These are phyloP conservation scores for Augochlorella aurata DNA, from an alignment of 2,888 invertebrate species.

Conservation along the genomic window DNA sequence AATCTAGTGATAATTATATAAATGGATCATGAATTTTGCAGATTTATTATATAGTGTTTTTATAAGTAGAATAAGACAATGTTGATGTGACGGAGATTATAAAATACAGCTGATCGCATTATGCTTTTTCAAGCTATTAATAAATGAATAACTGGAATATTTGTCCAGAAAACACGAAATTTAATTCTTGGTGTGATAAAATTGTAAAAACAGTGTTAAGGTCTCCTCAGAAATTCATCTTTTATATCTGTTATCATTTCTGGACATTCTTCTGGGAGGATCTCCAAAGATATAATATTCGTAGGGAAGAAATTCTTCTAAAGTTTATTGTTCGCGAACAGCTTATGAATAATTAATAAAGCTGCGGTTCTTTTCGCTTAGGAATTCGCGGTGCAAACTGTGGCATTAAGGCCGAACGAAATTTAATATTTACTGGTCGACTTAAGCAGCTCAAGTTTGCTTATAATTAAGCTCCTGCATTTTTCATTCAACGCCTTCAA, in stretches of 20 bases:
- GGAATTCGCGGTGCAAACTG: neutral
- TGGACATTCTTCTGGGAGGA: neutral
- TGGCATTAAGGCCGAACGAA: neutral
- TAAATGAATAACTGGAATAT: neutral
- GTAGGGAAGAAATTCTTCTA: neutral
- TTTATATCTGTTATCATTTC: neutral
- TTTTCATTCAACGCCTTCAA: neutral
- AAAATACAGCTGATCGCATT: neutral
- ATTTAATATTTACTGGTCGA: conserved; percentile 20
- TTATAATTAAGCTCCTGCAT: conserved; percentile 2
- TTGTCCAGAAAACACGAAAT: too few relatives aligned
- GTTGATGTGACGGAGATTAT: neutral
- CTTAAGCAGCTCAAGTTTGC: neutral
- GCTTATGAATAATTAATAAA: conserved; percentile 17
- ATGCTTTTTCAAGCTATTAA: neutral
- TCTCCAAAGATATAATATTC: neutral
- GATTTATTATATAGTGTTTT: neutral
- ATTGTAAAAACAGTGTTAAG: too few relatives aligned
- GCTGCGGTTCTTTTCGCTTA: conserved; percentile 6
- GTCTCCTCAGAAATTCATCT: too few relatives aligned
- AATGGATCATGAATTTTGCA: neutral
- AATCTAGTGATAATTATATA: neutral
- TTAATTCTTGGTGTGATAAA: too few relatives aligned
- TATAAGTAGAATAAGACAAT: neutral
- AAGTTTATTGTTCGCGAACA: conserved; percentile 21